Conservation (phyloP, 2,888 invertebrate species). For the Caenorhabditis japonica region DNA sequence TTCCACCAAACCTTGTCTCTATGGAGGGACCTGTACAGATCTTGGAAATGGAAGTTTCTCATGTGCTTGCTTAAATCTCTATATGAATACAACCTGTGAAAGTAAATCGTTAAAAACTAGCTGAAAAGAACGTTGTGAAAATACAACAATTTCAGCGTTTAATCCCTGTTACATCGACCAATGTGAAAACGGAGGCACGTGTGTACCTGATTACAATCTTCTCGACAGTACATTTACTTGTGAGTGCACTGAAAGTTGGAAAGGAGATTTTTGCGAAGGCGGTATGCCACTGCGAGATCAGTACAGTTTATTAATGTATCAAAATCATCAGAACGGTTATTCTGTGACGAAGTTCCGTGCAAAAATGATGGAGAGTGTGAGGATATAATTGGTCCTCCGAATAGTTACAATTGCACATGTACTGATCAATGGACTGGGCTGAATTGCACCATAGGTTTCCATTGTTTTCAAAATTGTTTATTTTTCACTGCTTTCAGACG, state of each 20-base stretch:
- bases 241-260: conserved; percentile 32
- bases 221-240: conserved; percentile 44
- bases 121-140: not conserved
- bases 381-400: conserved; percentile 44
- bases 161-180: conserved; percentile 40
- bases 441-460: conserved; percentile 31
- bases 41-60: conserved; percentile 38
- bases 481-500: conserved; percentile 28
- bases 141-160: conserved; percentile 29
- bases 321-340: conserved; percentile 24
- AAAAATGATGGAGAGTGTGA: conserved; percentile 49
- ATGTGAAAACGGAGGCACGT: conserved; percentile 47
- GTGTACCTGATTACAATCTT: conserved; percentile 31
- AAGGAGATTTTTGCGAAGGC: conserved; percentile 36
- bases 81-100: conserved; percentile 37
- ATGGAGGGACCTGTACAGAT: conserved; percentile 50
- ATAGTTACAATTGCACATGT: conserved; percentile 49
- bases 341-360: conserved; percentile 42
- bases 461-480: not conserved
- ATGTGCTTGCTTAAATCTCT: conserved; percentile 42
- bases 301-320: too few relatives aligned
- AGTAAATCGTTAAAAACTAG: not conserved
- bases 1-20: conserved; percentile 35
- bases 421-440: conserved; percentile 37
- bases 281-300: conserved; percentile 2